phyloP scores from a whole-genome alignment of 2,113 vertebrate species.

The Smithornis capensis region DNA sequence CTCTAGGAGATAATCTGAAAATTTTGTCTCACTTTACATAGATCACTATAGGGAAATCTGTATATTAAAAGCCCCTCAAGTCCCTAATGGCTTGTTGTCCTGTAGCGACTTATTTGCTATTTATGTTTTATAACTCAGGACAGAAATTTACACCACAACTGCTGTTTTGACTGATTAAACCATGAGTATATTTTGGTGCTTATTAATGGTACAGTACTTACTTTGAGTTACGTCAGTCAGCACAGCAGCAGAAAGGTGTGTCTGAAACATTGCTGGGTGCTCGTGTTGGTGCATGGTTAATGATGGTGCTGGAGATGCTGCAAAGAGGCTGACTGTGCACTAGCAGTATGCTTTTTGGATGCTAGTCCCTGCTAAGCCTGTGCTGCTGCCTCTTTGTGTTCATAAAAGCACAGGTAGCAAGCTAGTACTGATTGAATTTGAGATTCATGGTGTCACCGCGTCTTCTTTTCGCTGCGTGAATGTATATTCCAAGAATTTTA shows the following conservation, averaged over 20 bases:
- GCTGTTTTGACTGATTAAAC: background rate
- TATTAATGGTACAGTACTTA: background rate
- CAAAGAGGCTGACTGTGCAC: background rate
- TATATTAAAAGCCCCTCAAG: background rate
- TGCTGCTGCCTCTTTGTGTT: background rate
- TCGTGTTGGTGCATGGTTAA: background rate
- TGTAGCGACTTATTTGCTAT: background rate
- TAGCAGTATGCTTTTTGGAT: background rate
- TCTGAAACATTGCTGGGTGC: background rate
- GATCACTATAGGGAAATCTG: background rate
- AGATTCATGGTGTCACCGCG: background rate
- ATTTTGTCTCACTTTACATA: background rate
- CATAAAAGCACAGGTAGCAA: background rate
- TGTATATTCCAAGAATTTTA: constrained; percentile 6
- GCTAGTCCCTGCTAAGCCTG: background rate
- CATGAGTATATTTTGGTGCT: background rate
- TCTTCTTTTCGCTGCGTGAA: background rate
- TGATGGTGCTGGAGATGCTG: background rate
- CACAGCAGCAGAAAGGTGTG: too few relatives aligned
- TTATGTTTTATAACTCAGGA: background rate
- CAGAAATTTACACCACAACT: background rate
- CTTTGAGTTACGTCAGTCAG: background rate
- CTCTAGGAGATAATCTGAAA: background rate
- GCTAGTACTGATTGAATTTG: background rate
- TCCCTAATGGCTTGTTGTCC: background rate